Base-by-base conservation (phyloP, 2,888 invertebrate species). In the Drosophila percnosoma region DNA sequence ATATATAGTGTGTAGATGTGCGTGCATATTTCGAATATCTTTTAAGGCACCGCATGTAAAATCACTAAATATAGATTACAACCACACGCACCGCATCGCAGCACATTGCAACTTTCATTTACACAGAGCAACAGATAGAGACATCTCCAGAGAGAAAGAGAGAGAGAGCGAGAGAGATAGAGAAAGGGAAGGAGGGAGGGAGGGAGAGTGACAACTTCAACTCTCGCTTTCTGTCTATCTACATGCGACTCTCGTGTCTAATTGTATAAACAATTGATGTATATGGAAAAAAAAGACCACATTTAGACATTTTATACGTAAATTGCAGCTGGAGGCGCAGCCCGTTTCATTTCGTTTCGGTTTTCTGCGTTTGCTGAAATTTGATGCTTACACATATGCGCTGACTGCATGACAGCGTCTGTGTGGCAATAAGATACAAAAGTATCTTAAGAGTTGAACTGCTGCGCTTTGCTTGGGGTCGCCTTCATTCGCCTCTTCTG, bases 1-100 rank as follows among this genome's bases (percentile, higher is more conserved):
- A 2, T 36, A 11, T 38, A 21, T 42, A 4, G n/a, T 60, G 31
- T 33, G 45, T 62, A 10, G 55, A 27, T 62, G 31, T 71, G 63
- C 60, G 67, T 59, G 76, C 69, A 84, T 89, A 78, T 84, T 84
- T 84, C 73, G 73, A 87, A 87, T 89, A 89, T 84, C 89, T 87
- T 82, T 81, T 76, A 68, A 76, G 85, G 82, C 83, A 89, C 78
- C 85, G 85, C 89, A 84, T 83, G 76, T 82, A 86, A 90, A 88
- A 85, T 90, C 88, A 89, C 90, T 88, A 91, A 90, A 86, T 84
- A 84, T 90, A 91, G 82, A 90, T 80, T 90, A 87, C 84, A 92
- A 90, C 91, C 92, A 90, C 92, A 91, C 90, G 90, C 90, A 83
- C 88, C 77, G 87, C 82, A 81, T 66, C 78, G 73, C 62, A 78